Conservation (phyloP, 2,888 invertebrate species). For the Mechanitis messenoides region DNA sequence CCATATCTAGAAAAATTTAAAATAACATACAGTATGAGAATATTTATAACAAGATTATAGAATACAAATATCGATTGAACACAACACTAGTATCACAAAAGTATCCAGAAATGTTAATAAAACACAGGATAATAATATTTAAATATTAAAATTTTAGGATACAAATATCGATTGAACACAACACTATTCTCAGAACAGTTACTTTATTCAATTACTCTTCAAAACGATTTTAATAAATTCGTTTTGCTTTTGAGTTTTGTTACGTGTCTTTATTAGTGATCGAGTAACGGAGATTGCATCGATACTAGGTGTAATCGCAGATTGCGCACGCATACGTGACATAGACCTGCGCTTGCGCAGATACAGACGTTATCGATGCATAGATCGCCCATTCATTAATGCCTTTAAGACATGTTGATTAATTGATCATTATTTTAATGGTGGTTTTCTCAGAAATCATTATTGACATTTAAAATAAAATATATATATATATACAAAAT, state of each 20-base stretch:
- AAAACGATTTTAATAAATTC: conserved; percentile 52
- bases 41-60: no score
- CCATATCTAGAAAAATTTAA: no score
- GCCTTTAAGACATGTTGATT: no score
- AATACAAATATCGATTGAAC: no score
- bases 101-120: background rate
- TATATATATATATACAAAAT: no score
- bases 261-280: conserved; percentile 64
- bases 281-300: conserved; percentile 46
- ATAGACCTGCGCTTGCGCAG: conserved; percentile 28
- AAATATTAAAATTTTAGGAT: no score
- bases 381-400: background rate
- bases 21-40: no score
- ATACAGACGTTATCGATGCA: conserved; percentile 10
- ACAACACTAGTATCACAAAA: background rate
- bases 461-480: no score
- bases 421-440: no score
- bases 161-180: no score
- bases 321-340: conserved; percentile 55
- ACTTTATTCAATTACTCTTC: conserved; percentile 22
- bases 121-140: no score
- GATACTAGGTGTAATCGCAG: conserved; percentile 33
- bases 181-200: background rate
- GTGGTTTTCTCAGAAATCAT: no score
- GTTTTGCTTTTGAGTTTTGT: conserved; percentile 60